Percentiles rank a stretch among this genome's conserved stretches.
These are phyloP conservation scores for Puffinus mauretanicus DNA, from an alignment of 2,113 vertebrate genomes.

Conservation along the genomic window DNA sequence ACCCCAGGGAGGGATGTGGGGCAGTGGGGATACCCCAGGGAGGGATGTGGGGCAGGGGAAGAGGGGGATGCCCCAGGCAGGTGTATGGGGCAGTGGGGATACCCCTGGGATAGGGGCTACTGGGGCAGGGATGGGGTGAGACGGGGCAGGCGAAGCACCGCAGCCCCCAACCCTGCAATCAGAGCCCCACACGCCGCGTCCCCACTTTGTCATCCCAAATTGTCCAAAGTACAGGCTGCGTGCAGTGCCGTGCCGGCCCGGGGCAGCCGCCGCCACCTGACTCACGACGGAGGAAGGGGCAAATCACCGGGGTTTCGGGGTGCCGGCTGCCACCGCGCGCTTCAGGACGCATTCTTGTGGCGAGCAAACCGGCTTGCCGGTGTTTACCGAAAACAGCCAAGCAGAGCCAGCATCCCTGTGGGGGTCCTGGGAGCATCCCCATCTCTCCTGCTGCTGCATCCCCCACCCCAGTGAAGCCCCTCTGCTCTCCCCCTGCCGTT, in stretches of 20 bases:
- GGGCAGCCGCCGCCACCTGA: neutral
- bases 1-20: neutral
- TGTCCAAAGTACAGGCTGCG: constrained; percentile 40
- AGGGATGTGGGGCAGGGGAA: neutral
- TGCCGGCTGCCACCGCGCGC: fast-evolving
- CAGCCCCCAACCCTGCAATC: constrained; percentile 23
- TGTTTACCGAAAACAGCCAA: neutral
- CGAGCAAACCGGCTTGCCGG: neutral
- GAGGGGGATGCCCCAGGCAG: neutral
- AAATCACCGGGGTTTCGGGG: neutral
- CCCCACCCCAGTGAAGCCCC: neutral
- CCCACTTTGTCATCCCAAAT: neutral
- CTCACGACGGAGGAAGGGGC: neutral
- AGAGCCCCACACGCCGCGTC: neutral
- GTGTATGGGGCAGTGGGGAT: neutral
- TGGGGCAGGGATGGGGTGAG: neutral
- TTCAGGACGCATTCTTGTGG: neutral
- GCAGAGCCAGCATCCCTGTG: fast-evolving
- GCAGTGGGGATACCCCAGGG: too few species aligned
- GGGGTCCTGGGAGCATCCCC: neutral
- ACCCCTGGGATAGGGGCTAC: neutral
- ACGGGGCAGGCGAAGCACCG: fast-evolving
- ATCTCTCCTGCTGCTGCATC: neutral
- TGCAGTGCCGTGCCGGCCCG: neutral
- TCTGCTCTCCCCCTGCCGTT: neutral